Evolutionary conservation across 1,140 invertebrate species (phyloP), one percentile per base, ranked within the genome.

Genomic region (Melipona quadrifasciata): DNA sequence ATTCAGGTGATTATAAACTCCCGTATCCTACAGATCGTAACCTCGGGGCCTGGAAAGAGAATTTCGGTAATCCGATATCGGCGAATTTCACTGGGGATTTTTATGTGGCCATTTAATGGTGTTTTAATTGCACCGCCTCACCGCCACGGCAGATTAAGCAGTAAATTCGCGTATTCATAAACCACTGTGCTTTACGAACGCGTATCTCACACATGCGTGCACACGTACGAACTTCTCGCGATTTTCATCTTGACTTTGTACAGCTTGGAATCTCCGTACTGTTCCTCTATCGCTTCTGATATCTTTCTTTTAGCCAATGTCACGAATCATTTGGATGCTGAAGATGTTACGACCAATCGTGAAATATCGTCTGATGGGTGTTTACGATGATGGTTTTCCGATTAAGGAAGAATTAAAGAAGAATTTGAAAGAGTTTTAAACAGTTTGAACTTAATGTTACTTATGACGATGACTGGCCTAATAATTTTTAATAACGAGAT

Each of bases 121-220:
- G 86, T 89, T 93, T 93, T 93, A 93, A 93, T 93, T 93, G 90
- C 92, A 68, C 83, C 74, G 86, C 72, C 70, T 84, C 83, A 67
- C 82, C 71, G 84, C 82, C 85, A 86, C 67, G 64, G 64, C 82
- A 91, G 92, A 93, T 93, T 93, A 92, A 93, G 92, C 91, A 92
- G 90, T 93, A 93, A 93, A 93, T 93, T 90, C 90, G 79, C 86
- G 85, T 91, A 91, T 91, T 88, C 91, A 91, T 89, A 91, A 91
- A 92, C 90, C 89, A 90, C 78, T 31, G 67, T 88, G 88, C 79
- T 90, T 92, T 90, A 92, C 90, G 87, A 81, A 90, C 71, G 85
- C 55, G 47, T 64, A 57, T 64, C 51, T 21, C 10, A n/a, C 19
- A 11, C 39, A 67, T 51, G n/a, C 57, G n/a, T 57, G 61, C 55